A percentile compares a stretch with the other conserved stretches of the same genome.
phyloP scores from a whole-genome alignment of 2,888 invertebrate genomes.

The Apodemia duryi region DNA sequence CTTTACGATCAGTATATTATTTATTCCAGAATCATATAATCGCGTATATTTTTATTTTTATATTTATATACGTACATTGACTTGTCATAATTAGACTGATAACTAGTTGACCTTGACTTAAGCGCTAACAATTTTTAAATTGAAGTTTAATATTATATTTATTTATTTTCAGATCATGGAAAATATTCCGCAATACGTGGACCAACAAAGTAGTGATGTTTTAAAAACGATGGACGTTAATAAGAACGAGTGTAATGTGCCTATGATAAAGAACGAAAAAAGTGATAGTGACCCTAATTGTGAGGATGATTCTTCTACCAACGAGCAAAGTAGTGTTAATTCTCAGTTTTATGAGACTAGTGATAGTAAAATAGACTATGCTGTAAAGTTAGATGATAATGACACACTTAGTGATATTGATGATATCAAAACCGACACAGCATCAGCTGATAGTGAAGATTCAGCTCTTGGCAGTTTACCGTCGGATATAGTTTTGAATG shows the following conservation, averaged over 20 bases:
- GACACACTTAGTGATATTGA: constrained; percentile 75
- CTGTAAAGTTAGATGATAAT: constrained; percentile 71
- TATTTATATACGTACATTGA: background rate
- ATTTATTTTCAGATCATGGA: constrained; percentile 21
- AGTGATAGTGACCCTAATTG: constrained; percentile 64
- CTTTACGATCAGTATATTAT: constrained; percentile 26
- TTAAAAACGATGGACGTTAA: constrained; percentile 50
- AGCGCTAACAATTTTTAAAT: constrained; percentile 2
- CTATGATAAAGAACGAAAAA: constrained; percentile 57
- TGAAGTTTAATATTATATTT: constrained; percentile 8
- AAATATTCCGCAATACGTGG: background rate
- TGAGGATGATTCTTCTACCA: constrained; percentile 62
- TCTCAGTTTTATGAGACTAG: constrained; percentile 76
- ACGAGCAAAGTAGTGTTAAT: constrained; percentile 62
- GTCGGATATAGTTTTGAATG: constrained; percentile 60
- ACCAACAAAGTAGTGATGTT: constrained; percentile 32
- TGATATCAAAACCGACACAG: constrained; percentile 73
- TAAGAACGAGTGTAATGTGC: constrained; percentile 42
- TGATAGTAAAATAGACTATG: constrained; percentile 72
- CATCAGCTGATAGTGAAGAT: constrained; percentile 80
- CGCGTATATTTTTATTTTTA: background rate
- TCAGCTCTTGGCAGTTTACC: constrained; percentile 82
- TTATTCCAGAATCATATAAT: background rate
- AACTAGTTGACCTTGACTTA: constrained; percentile 18
- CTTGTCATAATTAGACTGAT: background rate